Evolutionary conservation across 1,140 invertebrate species (phyloP).

Genomic region (Dufourea novaeangliae): DNA sequence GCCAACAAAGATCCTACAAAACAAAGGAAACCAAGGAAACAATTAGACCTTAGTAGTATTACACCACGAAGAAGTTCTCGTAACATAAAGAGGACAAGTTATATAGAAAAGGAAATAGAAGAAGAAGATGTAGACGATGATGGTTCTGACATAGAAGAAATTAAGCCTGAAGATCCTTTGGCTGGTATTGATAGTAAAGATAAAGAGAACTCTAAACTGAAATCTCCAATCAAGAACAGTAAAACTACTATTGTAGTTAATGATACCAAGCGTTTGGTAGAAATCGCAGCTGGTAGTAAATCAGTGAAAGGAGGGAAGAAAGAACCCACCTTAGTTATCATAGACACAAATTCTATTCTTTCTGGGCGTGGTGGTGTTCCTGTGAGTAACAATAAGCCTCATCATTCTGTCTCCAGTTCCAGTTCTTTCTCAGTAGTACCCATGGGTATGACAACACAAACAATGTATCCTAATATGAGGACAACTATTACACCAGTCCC

Average conservation of each 20-base stretch:
- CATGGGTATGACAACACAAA: conserved; percentile 82
- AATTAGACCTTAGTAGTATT: conserved; percentile 77
- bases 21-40: conserved; percentile 78
- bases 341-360: conserved; percentile 89
- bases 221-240: conserved; percentile 78
- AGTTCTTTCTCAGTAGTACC: conserved; percentile 80
- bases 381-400: conserved; percentile 75
- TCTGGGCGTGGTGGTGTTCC: conserved; percentile 85
- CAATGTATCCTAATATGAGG: conserved; percentile 84
- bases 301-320: conserved; percentile 84
- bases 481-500: conserved; percentile 84
- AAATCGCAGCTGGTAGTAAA: conserved; percentile 85
- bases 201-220: conserved; percentile 76
- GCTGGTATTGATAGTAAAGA: conserved; percentile 80
- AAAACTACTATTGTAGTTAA: conserved; percentile 87
- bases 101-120: conserved; percentile 84
- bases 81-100: conserved; percentile 85
- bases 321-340: conserved; percentile 89
- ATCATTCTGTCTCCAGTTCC: conserved; percentile 72
- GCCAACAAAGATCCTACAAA: conserved; percentile 59
- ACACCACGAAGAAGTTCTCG: conserved; percentile 84
- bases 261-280: conserved; percentile 87
- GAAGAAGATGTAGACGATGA: conserved; percentile 84
- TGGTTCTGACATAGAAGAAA: conserved; percentile 85
- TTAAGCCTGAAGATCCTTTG: conserved; percentile 86